Evolutionary conservation across 2,113 vertebrate genomes (phyloP).

Genomic region (Tachysurus fulvidraco): DNA sequence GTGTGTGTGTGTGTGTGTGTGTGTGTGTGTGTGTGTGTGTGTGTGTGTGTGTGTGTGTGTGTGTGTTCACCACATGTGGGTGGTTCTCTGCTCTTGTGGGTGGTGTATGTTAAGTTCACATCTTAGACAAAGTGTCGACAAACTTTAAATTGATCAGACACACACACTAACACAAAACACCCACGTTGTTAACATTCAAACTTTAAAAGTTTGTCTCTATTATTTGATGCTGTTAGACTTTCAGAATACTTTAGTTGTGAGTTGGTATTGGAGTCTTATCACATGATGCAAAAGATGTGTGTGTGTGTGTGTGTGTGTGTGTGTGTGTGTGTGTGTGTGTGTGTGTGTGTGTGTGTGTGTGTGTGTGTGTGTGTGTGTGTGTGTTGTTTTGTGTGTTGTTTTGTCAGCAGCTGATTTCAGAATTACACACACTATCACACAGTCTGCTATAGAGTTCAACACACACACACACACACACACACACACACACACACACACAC

Average conservation of each 20-base stretch:
- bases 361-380: too few relatives aligned
- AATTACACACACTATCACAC: not conserved
- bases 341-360: too few relatives aligned
- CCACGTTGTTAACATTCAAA: not conserved
- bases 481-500: not conserved
- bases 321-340: too few relatives aligned
- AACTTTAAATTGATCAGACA: not conserved
- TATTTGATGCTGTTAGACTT: not conserved
- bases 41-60: constrained; percentile 27
- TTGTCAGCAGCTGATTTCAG: too few relatives aligned
- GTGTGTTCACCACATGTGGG: constrained; percentile 14
- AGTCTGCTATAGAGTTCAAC: not conserved
- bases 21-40: constrained; percentile 28
- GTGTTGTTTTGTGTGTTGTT: too few relatives aligned
- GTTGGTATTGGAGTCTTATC: not conserved
- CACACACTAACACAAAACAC: not conserved
- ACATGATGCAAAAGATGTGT: too few relatives aligned
- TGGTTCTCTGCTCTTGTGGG: constrained; percentile 24
- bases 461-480: not conserved
- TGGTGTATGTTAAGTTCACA: not conserved
- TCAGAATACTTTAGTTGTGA: not conserved
- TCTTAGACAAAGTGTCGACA: not conserved
- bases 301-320: too few relatives aligned
- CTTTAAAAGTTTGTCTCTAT: not conserved
- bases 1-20: constrained; percentile 28